Evolutionary conservation across 2,113 vertebrate species (phyloP).

Genomic region (Stegostoma tigrinum): DNA sequence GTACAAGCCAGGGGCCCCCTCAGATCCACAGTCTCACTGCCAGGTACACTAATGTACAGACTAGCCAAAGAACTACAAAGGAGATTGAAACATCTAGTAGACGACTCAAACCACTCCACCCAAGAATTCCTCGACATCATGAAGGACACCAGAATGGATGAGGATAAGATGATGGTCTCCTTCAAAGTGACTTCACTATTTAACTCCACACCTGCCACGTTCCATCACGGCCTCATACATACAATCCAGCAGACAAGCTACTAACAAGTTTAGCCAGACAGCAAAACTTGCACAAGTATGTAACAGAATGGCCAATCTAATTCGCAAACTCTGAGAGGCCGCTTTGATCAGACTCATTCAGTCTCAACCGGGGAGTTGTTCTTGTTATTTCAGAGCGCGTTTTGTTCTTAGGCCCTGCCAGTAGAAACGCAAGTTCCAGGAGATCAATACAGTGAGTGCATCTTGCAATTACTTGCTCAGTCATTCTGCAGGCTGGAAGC

Average conservation of each 20-base stretch:
- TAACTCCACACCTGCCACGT: too few species aligned
- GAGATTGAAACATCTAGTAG: too few species aligned
- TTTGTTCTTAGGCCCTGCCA: constrained; percentile 44
- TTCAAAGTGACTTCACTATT: too few species aligned
- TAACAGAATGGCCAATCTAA: constrained; percentile 40
- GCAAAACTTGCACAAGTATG: constrained; percentile 38
- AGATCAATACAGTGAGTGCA: constrained; percentile 54
- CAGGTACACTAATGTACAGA: too few species aligned
- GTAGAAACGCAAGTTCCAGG: constrained; percentile 56
- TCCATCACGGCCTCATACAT: not conserved
- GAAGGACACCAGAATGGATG: too few species aligned
- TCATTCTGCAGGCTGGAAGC: constrained; percentile 50
- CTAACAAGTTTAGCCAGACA: not conserved
- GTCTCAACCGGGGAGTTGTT: constrained; percentile 43
- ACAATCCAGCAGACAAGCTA: not conserved
- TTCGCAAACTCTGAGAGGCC: constrained; percentile 50
- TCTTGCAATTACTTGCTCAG: constrained; percentile 55
- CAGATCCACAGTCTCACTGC: too few species aligned
- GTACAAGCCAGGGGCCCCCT: too few species aligned
- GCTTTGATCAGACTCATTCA: constrained; percentile 52
- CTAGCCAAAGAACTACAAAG: too few species aligned
- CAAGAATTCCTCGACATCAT: too few species aligned
- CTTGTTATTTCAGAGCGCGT: constrained; percentile 47
- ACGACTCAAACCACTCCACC: too few species aligned
- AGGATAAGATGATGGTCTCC: too few species aligned